Conservation (phyloP, 2,113 vertebrate species). For the Limnothrissa miodon region DNA sequence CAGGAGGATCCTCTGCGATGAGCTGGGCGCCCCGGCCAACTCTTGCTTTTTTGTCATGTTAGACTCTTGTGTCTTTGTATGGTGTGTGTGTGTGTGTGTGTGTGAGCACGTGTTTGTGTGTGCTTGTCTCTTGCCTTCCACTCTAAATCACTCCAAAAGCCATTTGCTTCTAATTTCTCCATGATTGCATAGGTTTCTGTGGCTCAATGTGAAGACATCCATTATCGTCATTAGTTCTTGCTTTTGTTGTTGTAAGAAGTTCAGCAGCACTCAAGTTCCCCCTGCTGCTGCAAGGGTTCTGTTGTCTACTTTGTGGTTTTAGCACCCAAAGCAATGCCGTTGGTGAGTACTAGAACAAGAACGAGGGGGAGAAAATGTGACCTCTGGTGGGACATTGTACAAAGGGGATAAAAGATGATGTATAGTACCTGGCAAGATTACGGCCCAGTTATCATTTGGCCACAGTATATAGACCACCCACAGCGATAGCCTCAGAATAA, state of each 20-base stretch:
- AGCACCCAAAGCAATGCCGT: background rate
- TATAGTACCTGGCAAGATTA: background rate
- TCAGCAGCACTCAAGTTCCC: background rate
- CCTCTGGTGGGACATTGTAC: background rate
- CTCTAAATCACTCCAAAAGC: background rate
- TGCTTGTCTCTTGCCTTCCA: background rate
- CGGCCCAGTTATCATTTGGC: background rate
- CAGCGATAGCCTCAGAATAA: background rate
- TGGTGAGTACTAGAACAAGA: background rate
- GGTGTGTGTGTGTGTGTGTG: background rate
- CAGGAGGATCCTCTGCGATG: constrained; percentile 92
- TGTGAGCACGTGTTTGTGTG: background rate
- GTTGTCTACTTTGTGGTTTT: background rate
- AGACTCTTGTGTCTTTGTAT: background rate
- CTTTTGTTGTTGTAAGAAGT: background rate
- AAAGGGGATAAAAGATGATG: background rate
- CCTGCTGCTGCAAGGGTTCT: background rate
- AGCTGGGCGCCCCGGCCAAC: constrained; percentile 94
- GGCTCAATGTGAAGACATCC: background rate
- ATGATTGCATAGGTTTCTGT: background rate
- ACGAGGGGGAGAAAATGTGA: background rate
- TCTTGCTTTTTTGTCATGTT: constrained; percentile 59
- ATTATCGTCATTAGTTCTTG: background rate
- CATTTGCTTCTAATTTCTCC: background rate
- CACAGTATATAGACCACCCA: background rate